Evolutionary conservation across 2,888 invertebrate species (phyloP).

Genomic region (Sphaerophoria taeniata): DNA sequence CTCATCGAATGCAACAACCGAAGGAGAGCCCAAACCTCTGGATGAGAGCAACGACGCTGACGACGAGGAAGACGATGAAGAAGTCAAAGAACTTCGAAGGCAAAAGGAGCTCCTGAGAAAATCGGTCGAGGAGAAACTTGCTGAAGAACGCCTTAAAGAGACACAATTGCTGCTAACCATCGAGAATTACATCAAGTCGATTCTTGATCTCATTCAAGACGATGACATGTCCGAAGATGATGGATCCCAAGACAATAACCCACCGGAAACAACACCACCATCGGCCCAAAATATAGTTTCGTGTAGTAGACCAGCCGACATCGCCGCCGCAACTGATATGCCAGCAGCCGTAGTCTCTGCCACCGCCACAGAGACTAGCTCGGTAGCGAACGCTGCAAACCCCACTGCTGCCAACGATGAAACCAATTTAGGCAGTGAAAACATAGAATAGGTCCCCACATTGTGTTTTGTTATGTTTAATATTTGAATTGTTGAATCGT

Average conservation of each 20-base stretch:
- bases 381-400: no score
- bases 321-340: background rate
- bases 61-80: slow-evolving; percentile 75
- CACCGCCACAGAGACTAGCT: no score
- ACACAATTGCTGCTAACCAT: slow-evolving; percentile 80
- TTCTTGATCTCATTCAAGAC: slow-evolving; percentile 81
- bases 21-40: slow-evolving; percentile 65
- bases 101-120: slow-evolving; percentile 64
- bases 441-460: slow-evolving; percentile 5
- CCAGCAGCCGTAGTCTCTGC: no score
- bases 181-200: slow-evolving; percentile 82
- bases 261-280: slow-evolving; percentile 61
- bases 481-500: slow-evolving; percentile 37
- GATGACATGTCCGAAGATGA: slow-evolving; percentile 77
- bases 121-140: slow-evolving; percentile 78
- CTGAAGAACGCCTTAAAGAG: slow-evolving; percentile 81
- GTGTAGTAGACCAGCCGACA: slow-evolving; percentile 39
- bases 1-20: slow-evolving; percentile 40
- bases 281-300: slow-evolving; percentile 47
- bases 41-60: slow-evolving; percentile 77
- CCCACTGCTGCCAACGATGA: background rate
- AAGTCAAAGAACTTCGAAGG: slow-evolving; percentile 62
- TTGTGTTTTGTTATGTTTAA: slow-evolving; percentile 37
- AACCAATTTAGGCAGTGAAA: slow-evolving; percentile 57
- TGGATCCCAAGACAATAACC: slow-evolving; percentile 60